These are phyloP conservation scores for Hemicrepidius hirtus DNA, from an alignment of 2,888 invertebrate species.

Conservation along the genomic window DNA sequence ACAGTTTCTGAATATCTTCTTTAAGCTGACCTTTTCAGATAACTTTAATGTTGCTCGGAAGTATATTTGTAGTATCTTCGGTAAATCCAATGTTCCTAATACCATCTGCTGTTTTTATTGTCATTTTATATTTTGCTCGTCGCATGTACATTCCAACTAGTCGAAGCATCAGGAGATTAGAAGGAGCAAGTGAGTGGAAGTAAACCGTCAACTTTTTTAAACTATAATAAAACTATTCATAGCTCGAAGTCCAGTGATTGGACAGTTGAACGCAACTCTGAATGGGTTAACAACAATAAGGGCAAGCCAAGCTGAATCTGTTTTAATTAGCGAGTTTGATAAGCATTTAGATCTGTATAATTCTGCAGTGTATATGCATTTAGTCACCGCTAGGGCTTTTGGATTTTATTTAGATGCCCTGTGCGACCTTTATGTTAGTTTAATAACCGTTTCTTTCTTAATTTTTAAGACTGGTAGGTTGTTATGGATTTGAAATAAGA, in stretches of 20 bases:
- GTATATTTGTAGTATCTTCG: constrained; percentile 18
- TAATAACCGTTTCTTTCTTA: constrained; percentile 51
- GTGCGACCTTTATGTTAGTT: constrained; percentile 60
- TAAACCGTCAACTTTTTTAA: not conserved
- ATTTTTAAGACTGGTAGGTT: constrained; percentile 44
- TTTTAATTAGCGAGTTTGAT: constrained; percentile 66
- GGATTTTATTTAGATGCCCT: constrained; percentile 65
- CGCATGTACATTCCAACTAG: constrained; percentile 81
- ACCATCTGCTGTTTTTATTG: constrained; percentile 77
- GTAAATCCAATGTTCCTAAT: constrained; percentile 80
- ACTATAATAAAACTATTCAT: not conserved
- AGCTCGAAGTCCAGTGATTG: constrained; percentile 69
- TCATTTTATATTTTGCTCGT: constrained; percentile 78
- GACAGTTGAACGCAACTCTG: constrained; percentile 68
- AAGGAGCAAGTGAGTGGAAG: constrained; percentile 73
- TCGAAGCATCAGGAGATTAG: constrained; percentile 80
- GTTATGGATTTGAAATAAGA: too few species aligned
- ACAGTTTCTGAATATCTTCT: too few species aligned
- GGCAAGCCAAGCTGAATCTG: constrained; percentile 64
- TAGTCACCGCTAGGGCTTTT: constrained; percentile 63
- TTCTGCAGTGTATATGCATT: constrained; percentile 65
- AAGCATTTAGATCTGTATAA: constrained; percentile 67
- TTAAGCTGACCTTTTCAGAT: constrained; percentile 71
- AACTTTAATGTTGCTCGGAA: constrained; percentile 61
- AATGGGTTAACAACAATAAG: constrained; percentile 68